These are phyloP conservation scores for Lamellibrachia columna DNA, from an alignment of 2,888 invertebrate genomes.

Conservation along the genomic window DNA sequence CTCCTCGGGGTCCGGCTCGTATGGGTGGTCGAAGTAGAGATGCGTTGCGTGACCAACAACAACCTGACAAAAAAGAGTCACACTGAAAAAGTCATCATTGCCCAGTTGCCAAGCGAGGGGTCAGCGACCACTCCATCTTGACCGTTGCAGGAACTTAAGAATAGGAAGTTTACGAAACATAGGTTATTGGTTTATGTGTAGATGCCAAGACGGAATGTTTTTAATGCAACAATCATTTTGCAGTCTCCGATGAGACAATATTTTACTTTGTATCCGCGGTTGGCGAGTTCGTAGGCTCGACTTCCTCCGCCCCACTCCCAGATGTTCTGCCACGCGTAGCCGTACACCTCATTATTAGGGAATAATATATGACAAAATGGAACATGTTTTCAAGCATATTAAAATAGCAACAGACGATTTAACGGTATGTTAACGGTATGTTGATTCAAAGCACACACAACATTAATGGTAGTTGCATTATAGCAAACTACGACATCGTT, in stretches of 20 bases:
- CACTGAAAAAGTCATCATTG: background rate
- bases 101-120: too few relatives aligned
- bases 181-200: background rate
- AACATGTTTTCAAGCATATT: too few relatives aligned
- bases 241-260: background rate
- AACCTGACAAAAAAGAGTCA: slow-evolving; percentile 29
- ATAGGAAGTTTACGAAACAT: too few relatives aligned
- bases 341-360: background rate
- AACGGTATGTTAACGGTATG: too few relatives aligned
- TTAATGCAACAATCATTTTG: background rate
- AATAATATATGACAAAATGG: too few relatives aligned
- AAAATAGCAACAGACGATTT: too few relatives aligned
- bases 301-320: slow-evolving; percentile 49
- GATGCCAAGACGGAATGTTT: background rate
- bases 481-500: too few relatives aligned
- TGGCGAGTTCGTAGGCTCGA: slow-evolving; percentile 53
- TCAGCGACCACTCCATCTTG: background rate
- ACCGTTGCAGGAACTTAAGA: background rate
- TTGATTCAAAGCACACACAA: too few relatives aligned
- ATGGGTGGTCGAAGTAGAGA: slow-evolving; percentile 53
- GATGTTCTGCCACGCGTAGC: slow-evolving; percentile 52
- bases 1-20: slow-evolving; percentile 53
- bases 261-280: slow-evolving; percentile 55
- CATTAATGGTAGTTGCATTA: too few relatives aligned
- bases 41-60: slow-evolving; percentile 48